Conservation (phyloP, 2,113 vertebrate species). For the Notiomystis cincta region DNA sequence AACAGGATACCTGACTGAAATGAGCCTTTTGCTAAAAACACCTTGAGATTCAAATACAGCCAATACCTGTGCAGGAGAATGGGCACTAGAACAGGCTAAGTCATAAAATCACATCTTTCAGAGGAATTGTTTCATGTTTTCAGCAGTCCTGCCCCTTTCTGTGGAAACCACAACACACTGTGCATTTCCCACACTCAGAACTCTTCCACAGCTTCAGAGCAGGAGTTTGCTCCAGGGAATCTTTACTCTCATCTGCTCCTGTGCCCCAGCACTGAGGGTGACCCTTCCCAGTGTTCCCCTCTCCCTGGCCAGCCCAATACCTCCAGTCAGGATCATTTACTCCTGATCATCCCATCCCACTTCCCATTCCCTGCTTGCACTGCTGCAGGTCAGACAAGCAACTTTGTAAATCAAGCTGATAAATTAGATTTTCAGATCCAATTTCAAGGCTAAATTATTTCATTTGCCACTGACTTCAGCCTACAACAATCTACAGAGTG, state of each 20-base stretch:
- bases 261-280: not conserved
- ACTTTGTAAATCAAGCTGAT: not conserved
- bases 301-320: not conserved
- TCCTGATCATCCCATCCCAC: not conserved
- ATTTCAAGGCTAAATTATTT: not conserved
- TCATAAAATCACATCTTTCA: fast-evolving
- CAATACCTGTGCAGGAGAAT: not conserved
- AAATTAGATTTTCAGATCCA: not conserved
- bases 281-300: not conserved
- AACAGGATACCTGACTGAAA: not conserved
- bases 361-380: not conserved
- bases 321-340: not conserved
- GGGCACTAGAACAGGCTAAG: too few species aligned
- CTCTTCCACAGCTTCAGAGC: not conserved
- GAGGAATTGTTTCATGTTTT: not conserved
- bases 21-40: not conserved
- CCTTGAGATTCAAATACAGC: not conserved
- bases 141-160: not conserved
- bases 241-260: not conserved
- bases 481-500: not conserved
- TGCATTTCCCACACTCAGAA: not conserved
- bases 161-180: too few species aligned
- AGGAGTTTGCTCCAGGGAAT: not conserved
- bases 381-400: not conserved
- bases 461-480: not conserved